A percentile compares a stretch with the other conserved stretches of the same genome.
phyloP scores from a whole-genome alignment of 2,888 invertebrate genomes.

The Julus scanicus region DNA sequence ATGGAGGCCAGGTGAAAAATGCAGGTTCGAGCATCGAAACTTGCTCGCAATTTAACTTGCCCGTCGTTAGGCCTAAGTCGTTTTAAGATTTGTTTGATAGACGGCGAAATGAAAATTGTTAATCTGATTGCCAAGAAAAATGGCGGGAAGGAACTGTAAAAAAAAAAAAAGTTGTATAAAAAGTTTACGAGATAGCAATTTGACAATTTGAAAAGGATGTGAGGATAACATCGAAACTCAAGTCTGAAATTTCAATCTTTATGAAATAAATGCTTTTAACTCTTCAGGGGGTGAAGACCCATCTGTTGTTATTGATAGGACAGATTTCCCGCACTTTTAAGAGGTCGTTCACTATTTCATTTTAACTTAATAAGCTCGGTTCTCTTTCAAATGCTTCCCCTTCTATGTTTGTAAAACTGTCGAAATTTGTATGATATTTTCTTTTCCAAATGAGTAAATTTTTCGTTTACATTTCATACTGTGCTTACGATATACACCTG shows the following conservation, averaged over 20 bases:
- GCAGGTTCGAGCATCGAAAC: conserved; percentile 3
- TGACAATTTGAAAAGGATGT: conserved; percentile 19
- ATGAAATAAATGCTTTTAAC: not conserved
- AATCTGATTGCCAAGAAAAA: not conserved
- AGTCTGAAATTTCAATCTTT: not conserved
- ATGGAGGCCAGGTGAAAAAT: conserved; percentile 11
- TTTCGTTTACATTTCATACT: too few species aligned
- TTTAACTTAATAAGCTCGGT: too few species aligned
- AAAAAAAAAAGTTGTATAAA: too few species aligned
- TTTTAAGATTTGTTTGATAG: not conserved
- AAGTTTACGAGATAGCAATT: not conserved
- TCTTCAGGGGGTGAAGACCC: not conserved
- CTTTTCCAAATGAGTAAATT: too few species aligned
- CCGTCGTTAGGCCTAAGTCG: not conserved
- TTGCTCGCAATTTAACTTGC: not conserved
- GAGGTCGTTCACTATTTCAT: too few species aligned
- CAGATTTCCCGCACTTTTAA: too few species aligned
- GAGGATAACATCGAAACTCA: not conserved
- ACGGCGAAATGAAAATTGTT: not conserved
- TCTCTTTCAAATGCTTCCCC: too few species aligned
- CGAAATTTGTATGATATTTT: too few species aligned
- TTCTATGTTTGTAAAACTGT: too few species aligned
- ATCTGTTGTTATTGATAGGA: not conserved
- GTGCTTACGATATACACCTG: too few species aligned
- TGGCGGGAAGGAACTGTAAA: not conserved